Evolutionary conservation across 1,140 invertebrate genomes (phyloP).

Genomic region (Bombus sylvicola): DNA sequence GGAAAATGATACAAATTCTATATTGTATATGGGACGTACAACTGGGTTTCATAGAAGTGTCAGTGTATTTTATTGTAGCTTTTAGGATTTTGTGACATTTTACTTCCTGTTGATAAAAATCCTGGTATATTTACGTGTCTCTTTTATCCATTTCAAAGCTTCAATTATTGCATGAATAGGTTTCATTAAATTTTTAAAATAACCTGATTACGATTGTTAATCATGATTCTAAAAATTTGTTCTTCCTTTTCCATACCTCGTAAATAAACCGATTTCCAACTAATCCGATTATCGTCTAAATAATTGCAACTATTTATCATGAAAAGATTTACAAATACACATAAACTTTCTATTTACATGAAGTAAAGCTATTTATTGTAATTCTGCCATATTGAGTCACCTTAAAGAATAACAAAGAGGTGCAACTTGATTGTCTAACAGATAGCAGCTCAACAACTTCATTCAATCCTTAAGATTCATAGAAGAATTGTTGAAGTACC

Average conservation of each 20-base stretch:
- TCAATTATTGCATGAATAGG: background rate
- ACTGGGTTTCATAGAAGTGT: background rate
- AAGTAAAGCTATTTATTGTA: background rate
- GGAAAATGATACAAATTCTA: background rate
- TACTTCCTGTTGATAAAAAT: background rate
- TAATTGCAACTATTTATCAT: background rate
- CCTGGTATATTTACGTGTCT: background rate
- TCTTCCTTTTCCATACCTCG: background rate
- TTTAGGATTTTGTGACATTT: background rate
- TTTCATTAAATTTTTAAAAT: background rate
- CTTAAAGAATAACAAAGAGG: background rate
- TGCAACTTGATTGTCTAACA: background rate
- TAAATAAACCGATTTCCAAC: background rate
- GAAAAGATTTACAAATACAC: background rate
- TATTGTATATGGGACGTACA: background rate
- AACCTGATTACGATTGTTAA: background rate
- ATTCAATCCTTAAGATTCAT: background rate
- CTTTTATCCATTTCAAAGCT: background rate
- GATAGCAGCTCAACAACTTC: slow-evolving; percentile 1
- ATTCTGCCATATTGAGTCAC: background rate
- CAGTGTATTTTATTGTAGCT: background rate
- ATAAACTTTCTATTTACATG: background rate
- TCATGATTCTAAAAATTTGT: background rate
- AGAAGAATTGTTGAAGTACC: slow-evolving; percentile 4
- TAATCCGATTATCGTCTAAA: background rate